phyloP scores from a whole-genome alignment of 2,113 vertebrate species.

The Anarhynchus alexandrinus region DNA sequence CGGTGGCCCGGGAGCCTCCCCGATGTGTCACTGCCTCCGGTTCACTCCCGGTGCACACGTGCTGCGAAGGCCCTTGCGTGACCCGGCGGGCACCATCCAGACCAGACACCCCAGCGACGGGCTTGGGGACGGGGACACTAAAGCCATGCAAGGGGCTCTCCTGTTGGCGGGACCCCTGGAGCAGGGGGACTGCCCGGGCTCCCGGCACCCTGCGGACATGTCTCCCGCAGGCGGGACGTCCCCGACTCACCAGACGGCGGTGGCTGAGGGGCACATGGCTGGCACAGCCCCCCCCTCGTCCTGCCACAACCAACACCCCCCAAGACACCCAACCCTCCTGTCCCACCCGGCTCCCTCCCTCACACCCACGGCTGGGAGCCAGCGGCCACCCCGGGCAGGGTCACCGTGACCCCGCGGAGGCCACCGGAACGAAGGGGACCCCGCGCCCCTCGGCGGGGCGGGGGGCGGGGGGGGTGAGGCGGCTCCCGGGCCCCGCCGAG shows the following conservation, averaged over 20 bases:
- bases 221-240: not conserved
- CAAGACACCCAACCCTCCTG: not conserved
- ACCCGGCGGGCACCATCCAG: not conserved
- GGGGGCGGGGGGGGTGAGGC: not conserved
- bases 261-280: not conserved
- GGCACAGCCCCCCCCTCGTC: not conserved
- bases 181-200: not conserved
- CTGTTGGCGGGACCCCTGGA: not conserved
- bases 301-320: not conserved
- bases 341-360: not conserved
- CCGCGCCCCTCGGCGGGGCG: not conserved
- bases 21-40: not conserved
- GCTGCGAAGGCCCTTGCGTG: not conserved
- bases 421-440: not conserved
- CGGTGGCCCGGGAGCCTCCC: not conserved
- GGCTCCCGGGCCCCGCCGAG: slow-evolving; percentile 1
- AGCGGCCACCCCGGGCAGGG: not conserved
- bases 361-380: no score
- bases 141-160: fast-evolving
- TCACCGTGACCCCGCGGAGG: not conserved
- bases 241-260: not conserved
- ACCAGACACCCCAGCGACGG: not conserved
- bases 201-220: not conserved
- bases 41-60: not conserved
- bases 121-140: not conserved